Evolutionary conservation across 2,888 invertebrate genomes (phyloP).

Genomic region (Scaeva pyrastri): DNA sequence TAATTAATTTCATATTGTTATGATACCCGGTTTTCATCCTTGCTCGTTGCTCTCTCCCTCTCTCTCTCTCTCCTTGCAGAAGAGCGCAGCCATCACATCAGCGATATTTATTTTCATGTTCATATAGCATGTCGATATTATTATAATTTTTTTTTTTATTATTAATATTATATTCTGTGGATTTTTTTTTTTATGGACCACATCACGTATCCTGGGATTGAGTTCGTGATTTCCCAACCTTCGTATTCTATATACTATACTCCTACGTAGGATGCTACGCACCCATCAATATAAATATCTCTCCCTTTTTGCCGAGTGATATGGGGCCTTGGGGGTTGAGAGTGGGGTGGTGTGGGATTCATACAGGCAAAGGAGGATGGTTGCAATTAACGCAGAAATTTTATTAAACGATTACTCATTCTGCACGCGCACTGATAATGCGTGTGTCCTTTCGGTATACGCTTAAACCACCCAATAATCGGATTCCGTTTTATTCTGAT

Average conservation of each 20-base stretch:
- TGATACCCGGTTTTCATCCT: slow-evolving; percentile 52
- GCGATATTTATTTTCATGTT: slow-evolving; percentile 38
- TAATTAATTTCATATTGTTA: slow-evolving; percentile 72
- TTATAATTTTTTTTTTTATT: slow-evolving; percentile 14
- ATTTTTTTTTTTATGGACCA: slow-evolving; percentile 37
- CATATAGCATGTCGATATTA: slow-evolving; percentile 31
- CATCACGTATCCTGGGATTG: slow-evolving; percentile 64
- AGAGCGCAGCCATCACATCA: slow-evolving; percentile 1
- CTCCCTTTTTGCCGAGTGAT: neutral
- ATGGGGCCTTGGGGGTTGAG: too few species aligned
- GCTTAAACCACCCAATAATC: slow-evolving; percentile 70
- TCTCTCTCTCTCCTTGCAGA: neutral
- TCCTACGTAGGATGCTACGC: slow-evolving; percentile 6
- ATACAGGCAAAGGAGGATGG: slow-evolving; percentile 27
- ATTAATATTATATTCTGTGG: slow-evolving; percentile 6
- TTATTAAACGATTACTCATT: slow-evolving; percentile 71
- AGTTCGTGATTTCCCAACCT: slow-evolving; percentile 73
- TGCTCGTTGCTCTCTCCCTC: neutral
- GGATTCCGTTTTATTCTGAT: slow-evolving; percentile 69
- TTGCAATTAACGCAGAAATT: slow-evolving; percentile 71
- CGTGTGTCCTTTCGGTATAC: slow-evolving; percentile 61
- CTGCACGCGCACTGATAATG: slow-evolving; percentile 75
- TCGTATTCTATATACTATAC: slow-evolving; percentile 11
- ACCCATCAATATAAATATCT: slow-evolving; percentile 26
- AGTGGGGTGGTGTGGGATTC: neutral